phyloP scores from a whole-genome alignment of 2,113 vertebrate species.

The Noturus placidus region DNA sequence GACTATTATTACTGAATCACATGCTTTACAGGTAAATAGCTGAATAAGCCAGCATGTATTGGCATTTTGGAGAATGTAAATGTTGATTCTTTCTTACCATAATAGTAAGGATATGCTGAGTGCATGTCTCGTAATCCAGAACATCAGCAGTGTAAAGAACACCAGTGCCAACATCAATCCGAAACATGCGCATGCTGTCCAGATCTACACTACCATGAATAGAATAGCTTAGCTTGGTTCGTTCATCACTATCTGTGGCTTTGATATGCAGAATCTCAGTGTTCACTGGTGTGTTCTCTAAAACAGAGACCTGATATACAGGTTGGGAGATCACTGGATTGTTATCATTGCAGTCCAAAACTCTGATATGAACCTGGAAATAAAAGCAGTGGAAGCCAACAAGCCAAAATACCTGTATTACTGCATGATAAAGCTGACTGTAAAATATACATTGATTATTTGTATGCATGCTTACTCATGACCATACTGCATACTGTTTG shows the following conservation, averaged over 20 bases:
- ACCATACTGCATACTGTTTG: not conserved
- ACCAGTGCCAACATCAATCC: conserved; percentile 85
- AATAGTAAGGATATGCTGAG: conserved; percentile 90
- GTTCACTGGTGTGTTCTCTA: conserved; percentile 85
- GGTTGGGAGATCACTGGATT: conserved; percentile 89
- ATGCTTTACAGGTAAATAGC: not conserved
- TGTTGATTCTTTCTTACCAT: conserved; percentile 79
- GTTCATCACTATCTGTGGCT: conserved; percentile 87
- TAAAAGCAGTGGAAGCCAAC: not conserved
- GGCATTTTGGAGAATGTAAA: not conserved
- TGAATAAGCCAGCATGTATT: not conserved
- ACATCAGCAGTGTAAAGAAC: conserved; percentile 85
- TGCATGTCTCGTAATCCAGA: conserved; percentile 88
- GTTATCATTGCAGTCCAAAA: conserved; percentile 96
- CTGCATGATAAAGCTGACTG: not conserved
- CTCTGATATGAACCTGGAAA: conserved; percentile 85
- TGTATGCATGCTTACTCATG: not conserved
- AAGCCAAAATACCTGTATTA: not conserved
- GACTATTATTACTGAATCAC: not conserved
- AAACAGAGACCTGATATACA: conserved; percentile 83
- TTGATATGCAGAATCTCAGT: conserved; percentile 85
- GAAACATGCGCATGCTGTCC: conserved; percentile 86
- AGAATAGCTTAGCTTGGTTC: conserved; percentile 87
- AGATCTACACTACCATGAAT: conserved; percentile 91
- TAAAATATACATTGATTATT: not conserved